phyloP scores from a whole-genome alignment of 2,113 vertebrate species.

The Nothoprocta pentlandii region DNA sequence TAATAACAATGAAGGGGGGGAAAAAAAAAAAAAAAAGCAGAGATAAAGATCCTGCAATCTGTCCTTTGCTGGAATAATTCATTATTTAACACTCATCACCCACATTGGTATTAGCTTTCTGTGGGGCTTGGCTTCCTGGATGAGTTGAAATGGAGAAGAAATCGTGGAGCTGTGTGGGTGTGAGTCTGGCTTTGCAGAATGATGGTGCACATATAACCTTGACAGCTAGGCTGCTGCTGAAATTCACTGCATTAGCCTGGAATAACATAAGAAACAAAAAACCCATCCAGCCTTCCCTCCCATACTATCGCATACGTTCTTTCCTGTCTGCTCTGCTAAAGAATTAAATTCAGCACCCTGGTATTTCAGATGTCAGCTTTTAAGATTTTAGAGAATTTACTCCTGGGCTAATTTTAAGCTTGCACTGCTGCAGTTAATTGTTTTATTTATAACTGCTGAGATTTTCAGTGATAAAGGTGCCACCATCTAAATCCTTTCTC shows the following conservation, averaged over 20 bases:
- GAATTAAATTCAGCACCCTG: conserved; percentile 1
- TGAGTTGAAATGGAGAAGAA: conserved; percentile 19
- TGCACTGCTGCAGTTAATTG: conserved; percentile 23
- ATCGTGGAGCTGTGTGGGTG: conserved; percentile 32
- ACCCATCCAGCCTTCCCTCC: not conserved
- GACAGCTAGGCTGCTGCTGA: conserved; percentile 38
- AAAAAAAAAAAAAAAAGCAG: not conserved
- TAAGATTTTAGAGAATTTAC: conserved; percentile 29
- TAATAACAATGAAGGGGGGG: not conserved
- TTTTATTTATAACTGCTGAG: conserved; percentile 37
- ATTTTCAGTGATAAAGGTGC: conserved; percentile 14
- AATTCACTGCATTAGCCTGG: conserved; percentile 31
- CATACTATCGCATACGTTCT: conserved; percentile 4
- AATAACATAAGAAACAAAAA: not conserved
- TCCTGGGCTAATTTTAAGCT: conserved; percentile 49
- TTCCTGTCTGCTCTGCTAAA: not conserved
- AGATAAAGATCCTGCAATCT: conserved; percentile 24
- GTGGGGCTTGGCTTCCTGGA: conserved; percentile 18
- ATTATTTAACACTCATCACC: conserved; percentile 48
- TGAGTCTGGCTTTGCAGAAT: conserved; percentile 51
- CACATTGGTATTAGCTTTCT: conserved; percentile 19
- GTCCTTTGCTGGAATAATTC: conserved; percentile 34
- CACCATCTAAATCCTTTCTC: not conserved
- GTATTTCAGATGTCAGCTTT: conserved; percentile 44
- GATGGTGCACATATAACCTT: conserved; percentile 43